Percentiles rank a stretch among this genome's conserved stretches.
Evolutionary conservation across 1,140 invertebrate genomes (phyloP).

Genomic region (Mya arenaria): DNA sequence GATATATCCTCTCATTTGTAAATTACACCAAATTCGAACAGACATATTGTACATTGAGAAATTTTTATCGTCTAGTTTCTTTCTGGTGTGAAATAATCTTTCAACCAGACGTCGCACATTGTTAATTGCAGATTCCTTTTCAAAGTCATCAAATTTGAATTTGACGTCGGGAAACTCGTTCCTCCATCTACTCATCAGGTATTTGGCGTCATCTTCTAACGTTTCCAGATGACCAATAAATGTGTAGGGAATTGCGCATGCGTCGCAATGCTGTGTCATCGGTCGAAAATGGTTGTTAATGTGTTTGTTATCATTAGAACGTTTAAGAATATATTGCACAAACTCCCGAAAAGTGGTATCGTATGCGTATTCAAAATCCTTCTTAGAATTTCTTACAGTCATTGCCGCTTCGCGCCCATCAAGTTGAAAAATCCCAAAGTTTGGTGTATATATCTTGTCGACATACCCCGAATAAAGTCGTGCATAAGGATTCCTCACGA

Average conservation of each 20-base stretch:
- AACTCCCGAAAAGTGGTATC: slow-evolving; percentile 50
- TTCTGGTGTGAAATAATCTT: not conserved
- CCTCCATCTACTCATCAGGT: slow-evolving; percentile 54
- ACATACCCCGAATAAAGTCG: slow-evolving; percentile 45
- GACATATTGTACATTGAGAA: slow-evolving; percentile 11
- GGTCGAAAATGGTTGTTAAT: slow-evolving; percentile 75
- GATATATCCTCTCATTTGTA: slow-evolving; percentile 46
- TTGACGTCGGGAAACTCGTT: slow-evolving; percentile 12
- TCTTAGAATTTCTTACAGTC: not conserved
- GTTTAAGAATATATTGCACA: slow-evolving; percentile 11
- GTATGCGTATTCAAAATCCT: not conserved
- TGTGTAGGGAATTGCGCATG: slow-evolving; percentile 74
- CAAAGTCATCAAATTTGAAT: slow-evolving; percentile 16
- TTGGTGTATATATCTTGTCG: slow-evolving; percentile 41
- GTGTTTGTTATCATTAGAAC: not conserved
- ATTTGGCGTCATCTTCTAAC: slow-evolving; percentile 67
- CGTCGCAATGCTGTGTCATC: slow-evolving; percentile 72
- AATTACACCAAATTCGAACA: slow-evolving; percentile 18
- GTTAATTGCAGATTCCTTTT: slow-evolving; percentile 8
- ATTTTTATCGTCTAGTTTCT: not conserved
- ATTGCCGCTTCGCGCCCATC: not conserved
- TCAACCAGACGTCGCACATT: not conserved
- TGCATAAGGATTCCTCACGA: slow-evolving; percentile 45
- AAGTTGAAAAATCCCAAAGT: slow-evolving; percentile 5
- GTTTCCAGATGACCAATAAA: slow-evolving; percentile 78